Base-by-base conservation (phyloP, 1,140 invertebrate species). In the Acromyrmex charruanus region DNA sequence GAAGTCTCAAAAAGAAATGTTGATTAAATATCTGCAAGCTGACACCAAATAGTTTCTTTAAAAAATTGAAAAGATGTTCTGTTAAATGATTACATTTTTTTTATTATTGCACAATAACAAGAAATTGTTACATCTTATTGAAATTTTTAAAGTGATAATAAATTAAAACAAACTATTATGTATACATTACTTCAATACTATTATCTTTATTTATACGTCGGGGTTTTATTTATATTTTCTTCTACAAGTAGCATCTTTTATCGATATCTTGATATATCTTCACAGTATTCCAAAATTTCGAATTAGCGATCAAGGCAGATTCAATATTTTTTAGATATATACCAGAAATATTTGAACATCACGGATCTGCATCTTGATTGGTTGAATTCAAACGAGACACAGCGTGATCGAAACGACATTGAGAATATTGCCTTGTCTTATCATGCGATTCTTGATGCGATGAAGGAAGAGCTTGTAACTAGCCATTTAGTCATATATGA, bases 401-500 rank as follows among this genome's bases (percentile, higher is more conserved):
- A 39, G 35, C 35, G 35, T 39, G 35, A 94, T 12, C 93, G 92
- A 79, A 95, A 94, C 31, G 53, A 95, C 95, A 94, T 95, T 0
- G 94, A 95, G 75, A 95, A 95, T 58, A 96, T 96, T 31, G 92
- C 95, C 74, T 89, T 94, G 66, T 95, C 96, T 77, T 97, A 97
- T 88, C 39, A 44, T 7, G 93, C 94, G n/a, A 95, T 96, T 0
- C 91, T 96, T 0, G 92, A 93, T 2, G 95, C 94, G 53, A 96
- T 97, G 96, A 94, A 96, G 75, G 92, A 35, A 35, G 31, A 95
- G 31, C 91, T 94, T 58, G 93, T 96, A 7, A 94, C 94, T 0
- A 95, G 93, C 39, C 95, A 94, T n/a, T 94, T 95, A 31, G 94
- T 96, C 18, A 95, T 96, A 53, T 96, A 96, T 88, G 95, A 97